Evolutionary conservation across 1,140 invertebrate genomes (phyloP).

Genomic region (Nomia melanderi): DNA sequence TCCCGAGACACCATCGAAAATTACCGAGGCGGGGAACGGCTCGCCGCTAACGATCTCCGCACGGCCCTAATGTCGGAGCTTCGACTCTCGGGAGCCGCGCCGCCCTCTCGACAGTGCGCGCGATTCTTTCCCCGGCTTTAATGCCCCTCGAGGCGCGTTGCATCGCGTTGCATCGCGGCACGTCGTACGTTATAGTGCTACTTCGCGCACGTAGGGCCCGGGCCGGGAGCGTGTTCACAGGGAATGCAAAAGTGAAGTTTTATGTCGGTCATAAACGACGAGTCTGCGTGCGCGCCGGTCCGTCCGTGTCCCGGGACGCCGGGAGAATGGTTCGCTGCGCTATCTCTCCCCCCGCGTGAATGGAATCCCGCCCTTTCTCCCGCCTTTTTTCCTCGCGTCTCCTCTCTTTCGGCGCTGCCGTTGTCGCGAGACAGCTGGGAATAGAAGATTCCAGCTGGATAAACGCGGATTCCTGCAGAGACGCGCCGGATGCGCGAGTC

Average conservation of each 20-base stretch:
- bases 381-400: neutral
- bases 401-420: neutral
- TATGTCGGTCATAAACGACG: conserved; percentile 49
- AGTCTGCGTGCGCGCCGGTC: conserved; percentile 19
- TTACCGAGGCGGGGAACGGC: neutral
- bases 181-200: conserved; percentile 46
- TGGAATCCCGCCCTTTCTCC: neutral
- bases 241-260: conserved; percentile 49
- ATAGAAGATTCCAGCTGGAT: neutral
- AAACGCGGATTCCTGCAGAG: too few species aligned
- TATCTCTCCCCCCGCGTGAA: neutral
- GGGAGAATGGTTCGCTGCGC: neutral
- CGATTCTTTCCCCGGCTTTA: conserved; percentile 37
- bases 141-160: conserved; percentile 26
- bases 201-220: conserved; percentile 3
- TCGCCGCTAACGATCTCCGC: neutral
- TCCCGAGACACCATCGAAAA: neutral
- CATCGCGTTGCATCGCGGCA: neutral
- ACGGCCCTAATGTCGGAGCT: conserved; percentile 9
- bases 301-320: conserved; percentile 10
- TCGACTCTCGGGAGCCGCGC: conserved; percentile 3
- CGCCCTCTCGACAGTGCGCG: neutral
- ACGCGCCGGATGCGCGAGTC: neutral
- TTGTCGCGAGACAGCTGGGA: neutral
- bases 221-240: conserved; percentile 15